A percentile compares a stretch with the other conserved stretches of the same genome.
Evolutionary conservation across 2,797 vertebrate genomes (phyloP).

Genomic region (Tokudaia muenninki): DNA sequence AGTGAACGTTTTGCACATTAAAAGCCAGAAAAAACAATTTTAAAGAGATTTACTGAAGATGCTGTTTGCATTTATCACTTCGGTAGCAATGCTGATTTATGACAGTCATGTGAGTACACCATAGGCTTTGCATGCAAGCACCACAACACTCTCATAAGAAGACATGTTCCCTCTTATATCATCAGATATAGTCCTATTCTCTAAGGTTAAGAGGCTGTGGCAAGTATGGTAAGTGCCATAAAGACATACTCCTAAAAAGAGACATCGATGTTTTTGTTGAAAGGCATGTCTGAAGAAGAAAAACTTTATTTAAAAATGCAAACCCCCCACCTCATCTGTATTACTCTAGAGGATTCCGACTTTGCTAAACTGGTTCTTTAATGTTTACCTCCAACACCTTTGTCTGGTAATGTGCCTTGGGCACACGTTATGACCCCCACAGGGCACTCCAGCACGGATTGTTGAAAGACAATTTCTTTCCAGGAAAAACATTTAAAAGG

Average conservation of each 20-base stretch:
- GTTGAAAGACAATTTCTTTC: background rate
- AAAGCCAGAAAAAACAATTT: background rate
- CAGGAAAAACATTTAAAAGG: background rate
- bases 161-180: background rate
- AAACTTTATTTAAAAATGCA: background rate
- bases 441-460: background rate
- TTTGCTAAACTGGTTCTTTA: background rate
- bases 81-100: background rate
- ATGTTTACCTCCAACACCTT: background rate
- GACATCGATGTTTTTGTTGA: background rate
- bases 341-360: background rate
- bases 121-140: background rate
- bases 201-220: background rate
- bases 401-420: background rate
- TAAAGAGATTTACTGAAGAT: background rate
- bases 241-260: background rate
- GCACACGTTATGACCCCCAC: background rate
- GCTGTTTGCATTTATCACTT: background rate
- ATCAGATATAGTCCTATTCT: background rate
- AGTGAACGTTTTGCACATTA: background rate
- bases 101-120: background rate
- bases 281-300: background rate
- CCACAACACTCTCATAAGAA: background rate
- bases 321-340: background rate
- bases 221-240: background rate